These are phyloP conservation scores for Platanista minor DNA, from an alignment of 2,113 vertebrate genomes.

Conservation along the genomic window DNA sequence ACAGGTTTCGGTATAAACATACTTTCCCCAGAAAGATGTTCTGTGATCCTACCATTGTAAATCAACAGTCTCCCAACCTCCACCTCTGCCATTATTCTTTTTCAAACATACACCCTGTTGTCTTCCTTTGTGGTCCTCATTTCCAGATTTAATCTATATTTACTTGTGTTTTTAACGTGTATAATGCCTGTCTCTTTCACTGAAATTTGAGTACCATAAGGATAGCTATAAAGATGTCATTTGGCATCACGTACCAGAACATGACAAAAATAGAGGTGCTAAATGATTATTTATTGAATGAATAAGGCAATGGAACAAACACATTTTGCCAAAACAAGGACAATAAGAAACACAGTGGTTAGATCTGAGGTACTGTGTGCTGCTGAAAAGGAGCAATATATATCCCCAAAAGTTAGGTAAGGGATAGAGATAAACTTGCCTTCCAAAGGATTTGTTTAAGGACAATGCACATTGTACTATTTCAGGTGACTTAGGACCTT, in stretches of 20 bases:
- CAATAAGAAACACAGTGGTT: neutral
- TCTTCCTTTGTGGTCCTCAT: neutral
- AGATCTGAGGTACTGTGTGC: neutral
- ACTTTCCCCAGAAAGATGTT: neutral
- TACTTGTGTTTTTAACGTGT: neutral
- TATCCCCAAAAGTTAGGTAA: neutral
- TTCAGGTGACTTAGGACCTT: neutral
- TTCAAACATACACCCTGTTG: neutral
- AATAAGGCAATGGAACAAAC: neutral
- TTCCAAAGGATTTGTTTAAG: neutral
- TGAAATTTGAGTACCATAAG: neutral
- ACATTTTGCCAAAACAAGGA: neutral
- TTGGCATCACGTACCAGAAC: neutral
- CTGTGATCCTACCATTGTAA: neutral
- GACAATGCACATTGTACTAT: neutral
- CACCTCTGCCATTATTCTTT: fast-evolving
- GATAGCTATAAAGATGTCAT: neutral
- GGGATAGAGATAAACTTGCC: neutral
- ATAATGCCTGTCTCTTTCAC: neutral
- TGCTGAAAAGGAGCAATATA: neutral
- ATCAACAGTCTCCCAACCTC: fast-evolving
- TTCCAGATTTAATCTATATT: neutral
- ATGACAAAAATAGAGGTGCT: too few species aligned
- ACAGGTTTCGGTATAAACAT: neutral
- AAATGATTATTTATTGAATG: neutral